Base-by-base conservation (phyloP, 2,113 vertebrate species). In the Grallaria varia region DNA sequence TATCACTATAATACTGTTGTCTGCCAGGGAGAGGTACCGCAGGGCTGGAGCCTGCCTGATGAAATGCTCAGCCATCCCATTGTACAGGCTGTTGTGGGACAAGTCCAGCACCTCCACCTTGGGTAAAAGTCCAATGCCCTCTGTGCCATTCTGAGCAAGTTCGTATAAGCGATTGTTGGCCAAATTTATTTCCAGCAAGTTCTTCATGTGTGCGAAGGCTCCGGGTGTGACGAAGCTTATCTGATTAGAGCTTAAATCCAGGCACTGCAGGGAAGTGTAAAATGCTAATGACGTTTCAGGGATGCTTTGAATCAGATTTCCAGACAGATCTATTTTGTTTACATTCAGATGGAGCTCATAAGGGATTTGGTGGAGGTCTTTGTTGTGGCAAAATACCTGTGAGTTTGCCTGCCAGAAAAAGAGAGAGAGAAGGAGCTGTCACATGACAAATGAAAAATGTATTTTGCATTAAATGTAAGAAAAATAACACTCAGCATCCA, bases 1-100 rank as follows among this genome's bases (percentile, higher is more conserved):
- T 47, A 99, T 97, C 90, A 97, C 98, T 4, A 98, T 98, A 83
- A 99, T 99, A 97, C 99, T 99, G 89, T 99, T 99, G 83, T 98
- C 96, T 2, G 98, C 97, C 94, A 99, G 95, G 1, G 98, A 99
- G 20, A 99, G 98, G 22, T 97, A 97, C 1, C 30, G 94, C 55
- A 99, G 98, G 6, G 84, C 85, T 1, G 99, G 99, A 2, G 98
- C 98, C 30, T 99, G 94, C 4, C 96, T 95, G 59, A 99, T 96
- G 90, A 99, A 99, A 42, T 78, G 97, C 66, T 99, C 98, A 1
- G 98, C 97, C 98, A 99, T 98, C 33, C 98, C 98, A 0, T 97
- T 99, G 91, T 98, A 98, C 42, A 99, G 97, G 30, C 98, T 99
- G 68, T 99, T 99, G 66, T 97, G 97, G 2, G 99, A 99, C 35